These are phyloP conservation scores for Pangasius macronema DNA, from an alignment of 2,797 vertebrate genomes.

Conservation along the genomic window DNA sequence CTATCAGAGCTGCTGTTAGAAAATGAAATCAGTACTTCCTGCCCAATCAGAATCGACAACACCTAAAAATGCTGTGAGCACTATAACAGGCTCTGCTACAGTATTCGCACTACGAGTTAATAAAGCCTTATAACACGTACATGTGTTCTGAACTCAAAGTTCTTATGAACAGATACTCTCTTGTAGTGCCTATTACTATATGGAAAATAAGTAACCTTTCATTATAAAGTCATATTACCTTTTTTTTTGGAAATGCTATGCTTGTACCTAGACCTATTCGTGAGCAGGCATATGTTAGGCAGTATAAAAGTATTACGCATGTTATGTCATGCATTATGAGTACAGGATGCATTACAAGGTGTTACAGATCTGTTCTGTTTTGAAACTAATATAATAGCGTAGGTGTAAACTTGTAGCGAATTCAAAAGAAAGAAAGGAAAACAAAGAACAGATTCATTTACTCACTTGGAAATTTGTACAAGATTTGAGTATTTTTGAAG, in stretches of 20 bases:
- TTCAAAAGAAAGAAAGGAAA: neutral
- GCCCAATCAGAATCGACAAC: neutral
- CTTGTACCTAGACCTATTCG: neutral
- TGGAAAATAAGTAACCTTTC: neutral
- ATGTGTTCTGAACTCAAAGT: too few species aligned
- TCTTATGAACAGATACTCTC: neutral
- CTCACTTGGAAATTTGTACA: neutral
- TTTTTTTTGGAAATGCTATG: neutral
- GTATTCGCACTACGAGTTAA: neutral
- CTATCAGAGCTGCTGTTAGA: neutral
- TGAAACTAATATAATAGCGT: neutral
- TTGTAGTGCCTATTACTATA: neutral
- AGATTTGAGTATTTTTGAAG: neutral
- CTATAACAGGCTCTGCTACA: neutral
- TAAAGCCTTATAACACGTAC: neutral
- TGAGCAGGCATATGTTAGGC: neutral
- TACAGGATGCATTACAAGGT: slow-evolving; percentile 9
- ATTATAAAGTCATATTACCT: neutral
- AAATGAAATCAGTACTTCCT: neutral
- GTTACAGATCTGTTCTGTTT: neutral
- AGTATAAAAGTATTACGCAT: neutral
- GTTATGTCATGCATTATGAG: neutral
- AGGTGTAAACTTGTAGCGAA: slow-evolving; percentile 12
- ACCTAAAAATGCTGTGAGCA: neutral
- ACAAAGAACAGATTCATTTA: neutral